A percentile compares a stretch with the other conserved stretches of the same genome.
Conservation (phyloP, 2,797 vertebrate species). For the Chelon labrosus region DNA sequence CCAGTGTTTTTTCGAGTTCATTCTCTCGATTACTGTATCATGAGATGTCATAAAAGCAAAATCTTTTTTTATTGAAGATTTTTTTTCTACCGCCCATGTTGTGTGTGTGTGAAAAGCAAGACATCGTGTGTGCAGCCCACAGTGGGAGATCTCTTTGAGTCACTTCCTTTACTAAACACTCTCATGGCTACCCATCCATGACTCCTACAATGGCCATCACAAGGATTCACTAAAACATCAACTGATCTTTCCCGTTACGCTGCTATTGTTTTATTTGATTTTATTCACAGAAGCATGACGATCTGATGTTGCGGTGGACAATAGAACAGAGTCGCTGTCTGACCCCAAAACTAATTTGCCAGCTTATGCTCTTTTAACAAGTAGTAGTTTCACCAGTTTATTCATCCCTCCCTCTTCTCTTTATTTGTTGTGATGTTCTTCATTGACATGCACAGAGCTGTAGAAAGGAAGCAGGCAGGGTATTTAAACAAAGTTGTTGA, state of each 20-base stretch:
- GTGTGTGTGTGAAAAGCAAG: slow-evolving; percentile 46
- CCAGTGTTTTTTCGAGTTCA: neutral
- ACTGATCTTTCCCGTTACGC: slow-evolving; percentile 76
- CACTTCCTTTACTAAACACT: slow-evolving; percentile 79
- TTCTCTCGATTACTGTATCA: neutral
- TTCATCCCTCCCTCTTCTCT: slow-evolving; percentile 68
- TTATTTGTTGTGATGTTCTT: slow-evolving; percentile 74
- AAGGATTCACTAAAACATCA: slow-evolving; percentile 76
- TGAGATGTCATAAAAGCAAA: neutral
- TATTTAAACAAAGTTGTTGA: neutral
- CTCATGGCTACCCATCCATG: slow-evolving; percentile 75
- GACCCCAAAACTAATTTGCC: slow-evolving; percentile 84
- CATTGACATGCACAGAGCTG: slow-evolving; percentile 25
- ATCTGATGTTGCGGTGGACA: slow-evolving; percentile 76
- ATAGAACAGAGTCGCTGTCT: slow-evolving; percentile 69
- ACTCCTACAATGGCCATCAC: slow-evolving; percentile 78
- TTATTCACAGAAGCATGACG: slow-evolving; percentile 77
- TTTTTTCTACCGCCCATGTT: slow-evolving; percentile 7
- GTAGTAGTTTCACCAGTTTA: slow-evolving; percentile 75
- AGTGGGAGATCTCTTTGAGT: slow-evolving; percentile 50
- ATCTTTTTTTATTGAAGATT: neutral
- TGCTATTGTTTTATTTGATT: slow-evolving; percentile 85
- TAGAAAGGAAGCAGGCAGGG: slow-evolving; percentile 15
- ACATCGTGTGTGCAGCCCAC: slow-evolving; percentile 46
- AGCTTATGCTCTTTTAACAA: slow-evolving; percentile 74